A percentile compares a stretch with the other conserved stretches of the same genome.
phyloP scores from a whole-genome alignment of 1,140 invertebrate species.

The Bombus difficillimus region DNA sequence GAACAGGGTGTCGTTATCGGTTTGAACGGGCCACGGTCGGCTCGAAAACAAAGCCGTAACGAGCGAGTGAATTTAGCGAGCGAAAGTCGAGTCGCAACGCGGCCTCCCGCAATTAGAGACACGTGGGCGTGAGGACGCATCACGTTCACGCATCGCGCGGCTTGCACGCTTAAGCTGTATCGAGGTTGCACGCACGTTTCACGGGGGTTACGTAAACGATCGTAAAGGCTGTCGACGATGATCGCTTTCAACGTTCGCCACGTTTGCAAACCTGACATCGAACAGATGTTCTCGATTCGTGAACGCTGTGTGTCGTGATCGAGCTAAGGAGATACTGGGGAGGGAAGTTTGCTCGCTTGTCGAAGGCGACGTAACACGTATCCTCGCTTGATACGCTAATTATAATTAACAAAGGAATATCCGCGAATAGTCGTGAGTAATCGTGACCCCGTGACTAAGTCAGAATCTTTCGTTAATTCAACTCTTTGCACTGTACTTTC shows the following conservation, averaged over 20 bases:
- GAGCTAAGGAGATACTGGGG: background rate
- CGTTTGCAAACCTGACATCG: slow-evolving; percentile 6
- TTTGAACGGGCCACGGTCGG: slow-evolving; percentile 3
- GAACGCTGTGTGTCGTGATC: background rate
- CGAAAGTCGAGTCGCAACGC: slow-evolving; percentile 23
- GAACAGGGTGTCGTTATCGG: slow-evolving; percentile 29
- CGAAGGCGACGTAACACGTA: slow-evolving; percentile 30
- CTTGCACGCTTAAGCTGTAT: slow-evolving; percentile 34
- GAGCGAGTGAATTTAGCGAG: slow-evolving; percentile 35
- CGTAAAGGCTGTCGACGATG: slow-evolving; percentile 42
- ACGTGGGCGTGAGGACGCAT: slow-evolving; percentile 44
- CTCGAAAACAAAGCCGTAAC: background rate
- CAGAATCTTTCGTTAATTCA: slow-evolving; percentile 29
- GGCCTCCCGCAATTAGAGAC: slow-evolving; percentile 27
- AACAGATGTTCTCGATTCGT: slow-evolving; percentile 33
- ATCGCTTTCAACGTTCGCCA: slow-evolving; percentile 9
- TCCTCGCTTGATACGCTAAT: slow-evolving; percentile 56
- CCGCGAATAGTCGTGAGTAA: slow-evolving; percentile 23
- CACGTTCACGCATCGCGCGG: slow-evolving; percentile 40
- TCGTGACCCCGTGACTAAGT: slow-evolving; percentile 11
- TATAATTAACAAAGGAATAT: slow-evolving; percentile 44
- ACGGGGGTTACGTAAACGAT: slow-evolving; percentile 55
- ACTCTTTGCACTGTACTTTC: background rate
- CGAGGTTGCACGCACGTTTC: slow-evolving; percentile 24
- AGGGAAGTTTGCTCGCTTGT: slow-evolving; percentile 10